Base-by-base conservation (phyloP, 1,140 invertebrate species). In the Polypedilum vanderplanki region DNA sequence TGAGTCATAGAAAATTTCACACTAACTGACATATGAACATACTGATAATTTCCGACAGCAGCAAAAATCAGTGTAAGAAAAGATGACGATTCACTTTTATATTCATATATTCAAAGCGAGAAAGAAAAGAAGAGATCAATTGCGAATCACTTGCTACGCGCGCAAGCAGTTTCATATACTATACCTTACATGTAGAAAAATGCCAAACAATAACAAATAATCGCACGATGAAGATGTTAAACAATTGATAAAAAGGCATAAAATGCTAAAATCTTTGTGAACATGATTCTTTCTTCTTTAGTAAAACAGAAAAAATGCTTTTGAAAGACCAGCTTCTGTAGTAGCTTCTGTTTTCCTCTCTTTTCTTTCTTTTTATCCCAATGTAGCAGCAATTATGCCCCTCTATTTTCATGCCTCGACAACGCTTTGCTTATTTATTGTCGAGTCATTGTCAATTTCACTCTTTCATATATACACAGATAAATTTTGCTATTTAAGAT, bases 171-270 rank as follows among this genome's bases (percentile, higher is more conserved):
- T 5, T 33, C 24, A 57, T 12, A 57, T 57, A n/a, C 46, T 57
- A n/a, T 57, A 15, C 46, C 46, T 12, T 57, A 57, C 46, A 57
- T 4, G 65, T 22, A 70, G 65, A 70, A 70, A 20, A 17, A 70
- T 57, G 46, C n/a, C 46, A 57, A 57, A 57, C 46, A 18, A 70
- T 70, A 18, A 70, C 17, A 70, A 70, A 70, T 70, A 20, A 70
- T 18, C 17, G 65, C 17, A 18, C 65, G 18, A 70, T 70, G 17
- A 70, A 70, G 65, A 18, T 70, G 65, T 70, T 20, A 70, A 70
- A 70, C 65, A 70, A 70, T 70, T 18, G 65, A 70, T 70, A 18
- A 7, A 57, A 17, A 22, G 65, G 5, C 18, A 70, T 33, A 70
- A 7, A 70, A 70, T 70, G 5, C 17, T 70, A 18, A 33, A 70